Evolutionary conservation across 2,888 invertebrate species (phyloP), one percentile per base, ranked within the genome.

Genomic region (Chaetoderma sp.): DNA sequence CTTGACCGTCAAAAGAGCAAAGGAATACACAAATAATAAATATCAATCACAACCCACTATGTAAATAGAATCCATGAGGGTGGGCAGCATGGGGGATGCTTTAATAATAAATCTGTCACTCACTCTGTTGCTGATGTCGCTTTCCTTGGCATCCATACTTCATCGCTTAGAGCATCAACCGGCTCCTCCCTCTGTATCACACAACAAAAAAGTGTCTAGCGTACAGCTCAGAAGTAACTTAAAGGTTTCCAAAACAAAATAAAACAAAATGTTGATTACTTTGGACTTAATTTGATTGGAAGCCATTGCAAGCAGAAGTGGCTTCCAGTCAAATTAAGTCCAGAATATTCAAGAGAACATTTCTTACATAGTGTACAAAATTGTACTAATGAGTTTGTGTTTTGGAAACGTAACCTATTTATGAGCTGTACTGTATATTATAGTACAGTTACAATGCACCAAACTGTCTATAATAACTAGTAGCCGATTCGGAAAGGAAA

Each of bases 141-240:
- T 61, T 76, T 78, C 56, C 71, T 73, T 62, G 73, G 76, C 70
- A 74, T 76, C 80, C 80, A 79, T 13, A 78, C 71, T 36, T 79
- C 79, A 16, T 73, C 67, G 18, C 70, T 71, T n/a, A 70, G 76
- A 33, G 64, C 66, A 49, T 72, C 72, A n/a, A 30, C 28, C 4
- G 27, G 28, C 54, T 54, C 10, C 23, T 45, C 27, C 25, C 8
- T 16, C 23, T 16, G 28, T 27, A 8, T 27, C 3, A 49, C 16
- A 49, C 10, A 47, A n/a, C 16, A 4, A 47, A 45, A 16, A 45
- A 6, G 2, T 45, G 2, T 16, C 21, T 45, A 45, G n/a, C 2
- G 16, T 13, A 18, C 25, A 47, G 16, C 16, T 25, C 13, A 47
- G 10, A 8, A 27, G 21, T 13, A 30, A 27, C 13, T 16, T 27